A percentile compares a stretch with the other conserved stretches of the same genome.
Conservation (phyloP, 2,113 vertebrate genomes). For the Clupea harengus region DNA sequence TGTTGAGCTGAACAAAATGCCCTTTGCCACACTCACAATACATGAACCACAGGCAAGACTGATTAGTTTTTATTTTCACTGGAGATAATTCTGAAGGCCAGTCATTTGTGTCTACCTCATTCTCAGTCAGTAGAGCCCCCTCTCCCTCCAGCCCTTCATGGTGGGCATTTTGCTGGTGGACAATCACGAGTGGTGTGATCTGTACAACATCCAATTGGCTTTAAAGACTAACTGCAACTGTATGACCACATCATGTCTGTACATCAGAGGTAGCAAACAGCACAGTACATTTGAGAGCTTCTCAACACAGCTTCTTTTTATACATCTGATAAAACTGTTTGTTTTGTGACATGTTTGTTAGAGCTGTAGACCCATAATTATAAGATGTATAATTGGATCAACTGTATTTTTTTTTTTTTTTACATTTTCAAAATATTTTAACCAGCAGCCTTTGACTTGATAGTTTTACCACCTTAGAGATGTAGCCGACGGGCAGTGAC, state of each 20-base stretch:
- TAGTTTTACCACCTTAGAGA: not conserved
- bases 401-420: not conserved
- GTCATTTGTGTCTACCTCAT: slow-evolving; percentile 86
- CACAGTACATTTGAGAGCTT: not conserved
- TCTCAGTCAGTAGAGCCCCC: slow-evolving; percentile 63
- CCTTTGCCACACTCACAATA: slow-evolving; percentile 14
- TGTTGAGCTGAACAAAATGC: slow-evolving; percentile 6
- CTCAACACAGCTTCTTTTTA: not conserved
- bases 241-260: not conserved
- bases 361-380: not conserved
- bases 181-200: not conserved
- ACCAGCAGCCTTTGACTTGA: not conserved
- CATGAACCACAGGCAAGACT: slow-evolving; percentile 23
- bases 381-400: not conserved
- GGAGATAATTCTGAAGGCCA: slow-evolving; percentile 68
- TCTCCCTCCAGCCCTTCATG: slow-evolving; percentile 41
- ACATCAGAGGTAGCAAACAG: not conserved
- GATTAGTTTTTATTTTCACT: slow-evolving; percentile 55
- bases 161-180: not conserved
- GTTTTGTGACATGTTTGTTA: not conserved
- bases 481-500: not conserved
- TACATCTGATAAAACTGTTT: not conserved
- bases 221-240: not conserved
- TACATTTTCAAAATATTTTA: not conserved
- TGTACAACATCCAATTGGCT: not conserved